Percentiles rank a stretch among this genome's conserved stretches.
These are phyloP conservation scores for Drosophila setifemur DNA, from an alignment of 1,140 invertebrate species.

Conservation along the genomic window DNA sequence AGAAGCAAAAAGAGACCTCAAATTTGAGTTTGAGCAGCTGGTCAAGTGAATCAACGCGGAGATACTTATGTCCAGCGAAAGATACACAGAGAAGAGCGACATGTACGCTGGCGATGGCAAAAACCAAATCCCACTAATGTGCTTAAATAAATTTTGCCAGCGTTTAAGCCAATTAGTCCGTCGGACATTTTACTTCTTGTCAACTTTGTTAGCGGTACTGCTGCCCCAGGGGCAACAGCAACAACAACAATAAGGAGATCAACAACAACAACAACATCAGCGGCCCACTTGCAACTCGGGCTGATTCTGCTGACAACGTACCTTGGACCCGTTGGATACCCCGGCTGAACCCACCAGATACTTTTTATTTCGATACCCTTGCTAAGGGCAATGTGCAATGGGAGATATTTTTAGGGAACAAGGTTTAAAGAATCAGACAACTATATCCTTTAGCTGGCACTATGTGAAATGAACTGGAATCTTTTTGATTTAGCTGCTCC, in stretches of 20 bases:
- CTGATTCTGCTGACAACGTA: slow-evolving; percentile 65
- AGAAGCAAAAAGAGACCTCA: not conserved
- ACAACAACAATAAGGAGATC: no score
- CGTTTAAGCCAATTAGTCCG: slow-evolving; percentile 82
- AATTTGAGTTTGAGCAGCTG: slow-evolving; percentile 43
- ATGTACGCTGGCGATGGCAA: slow-evolving; percentile 39
- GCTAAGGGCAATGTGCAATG: no score
- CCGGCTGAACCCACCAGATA: slow-evolving; percentile 14
- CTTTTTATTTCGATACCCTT: no score
- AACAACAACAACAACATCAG: not conserved
- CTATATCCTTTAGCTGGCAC: no score
- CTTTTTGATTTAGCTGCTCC: no score
- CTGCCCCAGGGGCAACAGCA: slow-evolving; percentile 4
- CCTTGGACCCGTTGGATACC: slow-evolving; percentile 34
- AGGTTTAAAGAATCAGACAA: no score
- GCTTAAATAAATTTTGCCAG: slow-evolving; percentile 82
- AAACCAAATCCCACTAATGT: slow-evolving; percentile 82
- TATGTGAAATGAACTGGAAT: no score
- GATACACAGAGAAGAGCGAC: slow-evolving; percentile 12
- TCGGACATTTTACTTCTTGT: slow-evolving; percentile 82
- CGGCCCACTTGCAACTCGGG: slow-evolving; percentile 59
- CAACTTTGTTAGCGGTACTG: slow-evolving; percentile 75
- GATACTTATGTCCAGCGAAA: slow-evolving; percentile 4
- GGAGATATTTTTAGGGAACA: no score
- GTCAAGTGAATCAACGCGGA: slow-evolving; percentile 36